Evolutionary conservation across 2,113 vertebrate species (phyloP).

Genomic region (Pachypanchax playfairii): DNA sequence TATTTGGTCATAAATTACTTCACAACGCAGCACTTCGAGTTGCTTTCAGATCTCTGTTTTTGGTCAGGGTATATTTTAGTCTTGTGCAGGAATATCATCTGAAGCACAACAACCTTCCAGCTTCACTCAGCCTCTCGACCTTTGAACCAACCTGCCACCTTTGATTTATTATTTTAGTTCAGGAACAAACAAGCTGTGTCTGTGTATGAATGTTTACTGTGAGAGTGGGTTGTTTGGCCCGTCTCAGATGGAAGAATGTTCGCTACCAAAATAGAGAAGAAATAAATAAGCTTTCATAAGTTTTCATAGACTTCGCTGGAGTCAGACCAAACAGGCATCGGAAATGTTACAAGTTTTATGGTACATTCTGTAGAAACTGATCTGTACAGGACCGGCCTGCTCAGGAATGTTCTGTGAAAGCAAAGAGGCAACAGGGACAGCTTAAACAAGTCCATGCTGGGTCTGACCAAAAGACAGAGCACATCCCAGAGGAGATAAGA

Average conservation of each 20-base stretch:
- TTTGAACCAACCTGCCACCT: slow-evolving; percentile 27
- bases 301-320: slow-evolving; percentile 21
- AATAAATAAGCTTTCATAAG: slow-evolving; percentile 49
- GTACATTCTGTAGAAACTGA: slow-evolving; percentile 27
- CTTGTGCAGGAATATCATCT: slow-evolving; percentile 11
- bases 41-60: slow-evolving; percentile 10
- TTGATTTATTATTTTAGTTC: slow-evolving; percentile 62
- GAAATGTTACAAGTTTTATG: slow-evolving; percentile 20
- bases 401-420: slow-evolving; percentile 46
- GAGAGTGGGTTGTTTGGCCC: slow-evolving; percentile 29
- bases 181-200: slow-evolving; percentile 51
- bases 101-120: slow-evolving; percentile 7
- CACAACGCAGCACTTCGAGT: slow-evolving; percentile 13
- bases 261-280: slow-evolving; percentile 47
- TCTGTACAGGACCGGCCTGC: slow-evolving; percentile 22
- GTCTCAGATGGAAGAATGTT: slow-evolving; percentile 47
- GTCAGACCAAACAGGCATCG: not conserved
- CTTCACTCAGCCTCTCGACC: slow-evolving; percentile 21
- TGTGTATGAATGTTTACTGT: slow-evolving; percentile 46
- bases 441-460: slow-evolving; percentile 40
- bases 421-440: slow-evolving; percentile 41
- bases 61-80: not conserved
- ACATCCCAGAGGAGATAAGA: slow-evolving; percentile 67
- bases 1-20: slow-evolving; percentile 14
- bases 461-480: slow-evolving; percentile 54